These are phyloP conservation scores for Oreonectes daqikongensis DNA, from an alignment of 2,797 vertebrate genomes.

Conservation along the genomic window DNA sequence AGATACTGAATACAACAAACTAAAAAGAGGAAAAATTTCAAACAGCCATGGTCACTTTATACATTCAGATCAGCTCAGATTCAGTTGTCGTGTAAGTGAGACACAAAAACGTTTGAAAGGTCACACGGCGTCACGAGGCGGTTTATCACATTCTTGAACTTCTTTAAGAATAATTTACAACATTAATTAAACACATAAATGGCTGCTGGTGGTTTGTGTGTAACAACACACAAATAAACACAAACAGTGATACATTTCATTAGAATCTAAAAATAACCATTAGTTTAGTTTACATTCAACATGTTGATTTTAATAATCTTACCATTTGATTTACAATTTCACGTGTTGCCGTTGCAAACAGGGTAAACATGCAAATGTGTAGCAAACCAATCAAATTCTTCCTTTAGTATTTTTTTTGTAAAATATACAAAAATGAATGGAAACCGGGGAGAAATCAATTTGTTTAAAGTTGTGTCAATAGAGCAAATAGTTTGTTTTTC, in stretches of 20 bases:
- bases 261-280: slow-evolving; percentile 24
- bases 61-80: slow-evolving; percentile 41
- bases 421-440: neutral
- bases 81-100: slow-evolving; percentile 30
- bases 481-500: neutral
- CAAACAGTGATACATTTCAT: neutral
- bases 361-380: slow-evolving; percentile 29
- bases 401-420: neutral
- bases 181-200: slow-evolving; percentile 46
- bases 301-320: neutral
- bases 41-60: slow-evolving; percentile 6
- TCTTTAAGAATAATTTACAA: slow-evolving; percentile 20
- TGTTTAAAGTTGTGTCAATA: too few species aligned
- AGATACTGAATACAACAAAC: slow-evolving; percentile 1
- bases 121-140: neutral
- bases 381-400: slow-evolving; percentile 2
- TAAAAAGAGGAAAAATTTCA: neutral
- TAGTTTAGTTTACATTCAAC: slow-evolving; percentile 47
- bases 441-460: neutral
- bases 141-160: slow-evolving; percentile 40
- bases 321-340: neutral
- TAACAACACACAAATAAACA: slow-evolving; percentile 34
- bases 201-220: slow-evolving; percentile 55
- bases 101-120: slow-evolving; percentile 20
- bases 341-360: neutral